Percentiles rank a stretch among this genome's conserved stretches.
These are phyloP conservation scores for Agrochola litura DNA, from an alignment of 2,888 invertebrate genomes.

Conservation along the genomic window DNA sequence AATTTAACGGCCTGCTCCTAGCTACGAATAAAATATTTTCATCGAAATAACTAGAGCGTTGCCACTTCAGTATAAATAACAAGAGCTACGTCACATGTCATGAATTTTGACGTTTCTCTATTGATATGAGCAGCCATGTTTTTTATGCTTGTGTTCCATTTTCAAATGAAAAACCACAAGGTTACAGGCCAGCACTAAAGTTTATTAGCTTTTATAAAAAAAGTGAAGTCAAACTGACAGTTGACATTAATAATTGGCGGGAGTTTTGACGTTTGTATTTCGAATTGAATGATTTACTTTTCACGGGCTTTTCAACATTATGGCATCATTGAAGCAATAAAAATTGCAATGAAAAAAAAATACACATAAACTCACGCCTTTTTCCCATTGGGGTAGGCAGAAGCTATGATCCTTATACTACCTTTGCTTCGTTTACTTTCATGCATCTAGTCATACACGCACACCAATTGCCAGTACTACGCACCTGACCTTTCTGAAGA, in stretches of 20 bases:
- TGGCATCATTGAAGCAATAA: neutral
- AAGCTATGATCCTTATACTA: no score
- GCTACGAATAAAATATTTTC: constrained; percentile 45
- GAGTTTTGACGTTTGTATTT: constrained; percentile 14
- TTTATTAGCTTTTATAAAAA: neutral
- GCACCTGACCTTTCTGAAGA: no score
- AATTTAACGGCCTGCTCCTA: constrained; percentile 27
- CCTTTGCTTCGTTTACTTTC: no score
- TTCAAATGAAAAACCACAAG: constrained; percentile 17
- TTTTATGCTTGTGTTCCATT: constrained; percentile 20
- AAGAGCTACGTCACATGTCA: constrained; percentile 44
- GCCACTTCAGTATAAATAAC: constrained; percentile 47
- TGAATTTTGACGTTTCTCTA: constrained; percentile 45
- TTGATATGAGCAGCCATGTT: constrained; percentile 43
- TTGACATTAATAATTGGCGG: constrained; percentile 3
- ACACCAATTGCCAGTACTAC: no score
- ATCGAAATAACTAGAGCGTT: constrained; percentile 53
- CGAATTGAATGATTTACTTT: neutral
- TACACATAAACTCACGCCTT: no score
- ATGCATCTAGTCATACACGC: no score
- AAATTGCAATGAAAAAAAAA: neutral
- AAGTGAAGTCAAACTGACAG: neutral
- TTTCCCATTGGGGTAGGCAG: no score
- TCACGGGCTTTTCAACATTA: neutral
- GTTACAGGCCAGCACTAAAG: neutral